Percentiles rank a stretch among this genome's conserved stretches.
Evolutionary conservation across 2,797 vertebrate species (phyloP).

Genomic region (Amazonetta brasiliensis): DNA sequence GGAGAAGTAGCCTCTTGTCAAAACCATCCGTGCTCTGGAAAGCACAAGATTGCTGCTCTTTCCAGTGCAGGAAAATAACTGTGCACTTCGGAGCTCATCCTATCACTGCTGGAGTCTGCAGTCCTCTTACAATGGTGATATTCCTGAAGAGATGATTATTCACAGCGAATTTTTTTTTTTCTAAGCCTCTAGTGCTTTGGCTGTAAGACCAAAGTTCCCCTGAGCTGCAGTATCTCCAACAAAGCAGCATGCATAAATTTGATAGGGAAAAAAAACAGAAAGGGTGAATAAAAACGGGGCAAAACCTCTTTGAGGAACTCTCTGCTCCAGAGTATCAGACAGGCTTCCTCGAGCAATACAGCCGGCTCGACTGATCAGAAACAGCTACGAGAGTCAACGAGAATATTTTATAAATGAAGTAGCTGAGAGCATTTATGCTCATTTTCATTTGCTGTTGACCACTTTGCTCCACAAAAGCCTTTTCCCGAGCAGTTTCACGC

Average conservation of each 20-base stretch:
- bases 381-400: not conserved
- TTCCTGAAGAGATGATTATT: slow-evolving; percentile 20
- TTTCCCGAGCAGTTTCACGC: not conserved
- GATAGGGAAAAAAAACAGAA: not conserved
- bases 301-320: not conserved
- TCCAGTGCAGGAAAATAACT: not conserved
- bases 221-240: not conserved
- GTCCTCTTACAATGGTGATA: not conserved
- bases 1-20: not conserved
- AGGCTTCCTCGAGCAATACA: not conserved
- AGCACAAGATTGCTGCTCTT: slow-evolving; percentile 24
- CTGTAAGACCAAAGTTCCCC: not conserved
- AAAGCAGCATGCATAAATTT: slow-evolving; percentile 9
- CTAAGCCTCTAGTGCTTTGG: not conserved
- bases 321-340: not conserved
- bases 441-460: not conserved
- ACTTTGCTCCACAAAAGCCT: not conserved
- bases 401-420: not conserved
- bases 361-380: not conserved
- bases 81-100: not conserved
- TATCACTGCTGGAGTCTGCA: not conserved
- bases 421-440: not conserved
- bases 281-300: not conserved
- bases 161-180: not conserved
- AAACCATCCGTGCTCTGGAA: not conserved